Percentiles rank a stretch among this genome's conserved stretches.
phyloP scores from a whole-genome alignment of 2,113 vertebrate species.

The Globicephala melas region DNA sequence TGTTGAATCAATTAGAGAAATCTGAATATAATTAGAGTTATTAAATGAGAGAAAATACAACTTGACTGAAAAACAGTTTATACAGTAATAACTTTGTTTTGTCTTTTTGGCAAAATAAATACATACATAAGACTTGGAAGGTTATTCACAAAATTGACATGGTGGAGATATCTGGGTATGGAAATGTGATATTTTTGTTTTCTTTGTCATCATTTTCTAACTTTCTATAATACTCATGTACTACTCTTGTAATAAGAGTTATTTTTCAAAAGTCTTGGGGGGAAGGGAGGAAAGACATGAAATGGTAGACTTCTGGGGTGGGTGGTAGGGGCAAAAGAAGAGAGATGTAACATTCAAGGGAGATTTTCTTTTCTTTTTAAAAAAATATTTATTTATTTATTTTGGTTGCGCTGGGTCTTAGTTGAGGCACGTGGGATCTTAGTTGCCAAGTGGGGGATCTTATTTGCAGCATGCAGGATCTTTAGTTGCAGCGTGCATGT shows the following conservation, averaged over 20 bases:
- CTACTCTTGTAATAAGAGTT: background rate
- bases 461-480: too few species aligned
- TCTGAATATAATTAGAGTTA: background rate
- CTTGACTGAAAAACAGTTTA: background rate
- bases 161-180: background rate
- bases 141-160: background rate
- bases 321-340: background rate
- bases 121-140: background rate
- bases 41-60: background rate
- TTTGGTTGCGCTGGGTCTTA: too few species aligned
- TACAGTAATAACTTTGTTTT: background rate
- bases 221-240: constrained; percentile 12
- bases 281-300: constrained; percentile 15
- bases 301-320: background rate
- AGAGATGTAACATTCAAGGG: background rate
- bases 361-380: background rate
- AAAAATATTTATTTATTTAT: too few species aligned
- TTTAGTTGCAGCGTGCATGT: too few species aligned
- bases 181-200: background rate
- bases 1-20: constrained; percentile 31
- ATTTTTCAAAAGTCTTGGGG: background rate
- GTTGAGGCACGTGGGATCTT: too few species aligned
- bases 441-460: too few species aligned
- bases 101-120: constrained; percentile 10
- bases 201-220: constrained; percentile 8